Evolutionary conservation across 2,888 invertebrate genomes (phyloP), one percentile per base, ranked within the genome.

Genomic region (Dryococelus australis): DNA sequence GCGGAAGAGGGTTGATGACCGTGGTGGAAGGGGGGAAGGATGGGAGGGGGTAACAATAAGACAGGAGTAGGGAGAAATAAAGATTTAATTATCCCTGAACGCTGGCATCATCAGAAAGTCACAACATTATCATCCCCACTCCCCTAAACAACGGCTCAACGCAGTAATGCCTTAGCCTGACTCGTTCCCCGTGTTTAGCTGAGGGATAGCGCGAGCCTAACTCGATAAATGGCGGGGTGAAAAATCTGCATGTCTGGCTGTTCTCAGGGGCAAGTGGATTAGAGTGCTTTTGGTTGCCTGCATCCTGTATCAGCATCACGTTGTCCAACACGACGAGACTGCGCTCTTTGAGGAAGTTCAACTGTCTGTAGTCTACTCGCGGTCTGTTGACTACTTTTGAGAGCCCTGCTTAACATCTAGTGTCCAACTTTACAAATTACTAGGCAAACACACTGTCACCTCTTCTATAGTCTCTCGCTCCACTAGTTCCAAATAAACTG

Each of bases 61-160:
- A 65, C n/a, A n/a, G 16, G 8, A n/a, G 65, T 20, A 65, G 24
- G 65, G 24, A 16, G 65, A 24, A 65, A 65, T 65, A 65, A 20
- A 65, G 65, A 65, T 65, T 65, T 65, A 65, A 65, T 65, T 65
- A 65, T 65, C 65, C 65, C 24, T 8, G 65, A 65, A 0, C 65
- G 65, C 65, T n/a, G 65, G 65, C 65, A n/a, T 65, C 65, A 65
- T 65, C 65, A 65, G 65, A 65, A 65, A 16, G 65, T 65, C 65
- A 65, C 65, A 65, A 65, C 65, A 65, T 65, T 13, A 65, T 65
- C 65, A 65, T 65, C 65, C 5, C 65, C 47, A 20, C 10, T 24
- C 1, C 65, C 65, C 12, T 35, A 3, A 35, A 1, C 1, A 35
- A 35, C 35, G 35, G 35, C 35, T 35, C 35, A 35, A 35, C 4